phyloP scores from a whole-genome alignment of 2,113 vertebrate species.

The Ptyas mucosa region DNA sequence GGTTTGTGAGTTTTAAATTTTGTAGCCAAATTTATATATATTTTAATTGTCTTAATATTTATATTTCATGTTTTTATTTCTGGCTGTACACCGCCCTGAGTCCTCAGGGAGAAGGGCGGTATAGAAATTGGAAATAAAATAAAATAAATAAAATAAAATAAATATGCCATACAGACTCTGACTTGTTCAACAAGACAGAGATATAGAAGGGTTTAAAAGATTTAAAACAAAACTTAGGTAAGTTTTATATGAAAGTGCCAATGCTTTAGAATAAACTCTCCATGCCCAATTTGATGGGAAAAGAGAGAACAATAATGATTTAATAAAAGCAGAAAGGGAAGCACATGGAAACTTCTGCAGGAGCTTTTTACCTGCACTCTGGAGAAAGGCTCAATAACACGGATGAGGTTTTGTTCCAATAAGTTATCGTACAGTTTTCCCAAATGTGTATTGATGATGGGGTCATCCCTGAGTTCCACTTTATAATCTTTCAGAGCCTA shows the following conservation, averaged over 20 bases:
- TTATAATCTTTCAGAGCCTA: slow-evolving; percentile 96
- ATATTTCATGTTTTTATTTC: no score
- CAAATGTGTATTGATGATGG: slow-evolving; percentile 96
- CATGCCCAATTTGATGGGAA: background rate
- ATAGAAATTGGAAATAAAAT: no score
- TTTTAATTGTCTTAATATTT: no score
- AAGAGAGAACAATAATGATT: background rate
- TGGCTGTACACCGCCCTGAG: no score
- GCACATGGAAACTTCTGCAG: background rate
- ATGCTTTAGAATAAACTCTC: background rate
- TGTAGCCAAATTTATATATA: no score
- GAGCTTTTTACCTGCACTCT: slow-evolving; percentile 86
- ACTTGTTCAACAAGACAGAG: background rate
- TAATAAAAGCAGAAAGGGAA: background rate
- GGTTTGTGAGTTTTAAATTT: no score
- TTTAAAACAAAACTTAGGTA: background rate
- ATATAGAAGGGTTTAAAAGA: no score
- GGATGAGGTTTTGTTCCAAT: slow-evolving; percentile 97
- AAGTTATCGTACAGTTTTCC: slow-evolving; percentile 94
- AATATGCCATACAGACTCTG: background rate
- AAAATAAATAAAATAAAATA: no score
- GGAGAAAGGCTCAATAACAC: slow-evolving; percentile 98
- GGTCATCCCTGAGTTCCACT: slow-evolving; percentile 94
- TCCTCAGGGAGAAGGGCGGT: no score
- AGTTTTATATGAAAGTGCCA: background rate